Evolutionary conservation across 2,888 invertebrate species (phyloP).

Genomic region (Limulus polyphemus): DNA sequence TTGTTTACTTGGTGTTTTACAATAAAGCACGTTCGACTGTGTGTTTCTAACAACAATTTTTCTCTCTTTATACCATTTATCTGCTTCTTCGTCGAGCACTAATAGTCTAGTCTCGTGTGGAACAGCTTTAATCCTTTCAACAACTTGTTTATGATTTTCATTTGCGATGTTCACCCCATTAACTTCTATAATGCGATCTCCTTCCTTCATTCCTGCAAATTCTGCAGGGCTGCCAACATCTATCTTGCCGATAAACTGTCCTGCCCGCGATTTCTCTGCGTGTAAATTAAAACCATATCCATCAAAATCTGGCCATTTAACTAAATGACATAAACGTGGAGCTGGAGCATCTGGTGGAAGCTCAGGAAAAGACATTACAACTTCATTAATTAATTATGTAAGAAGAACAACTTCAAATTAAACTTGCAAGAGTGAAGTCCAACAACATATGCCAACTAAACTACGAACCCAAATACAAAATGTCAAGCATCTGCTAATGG

Average conservation of each 20-base stretch:
- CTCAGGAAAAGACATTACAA: constrained; percentile 1
- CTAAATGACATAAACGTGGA: constrained; percentile 69
- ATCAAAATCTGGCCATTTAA: constrained; percentile 79
- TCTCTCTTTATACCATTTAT: constrained; percentile 52
- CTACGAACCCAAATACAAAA: too few relatives aligned
- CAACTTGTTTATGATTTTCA: constrained; percentile 82
- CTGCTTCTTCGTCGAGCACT: constrained; percentile 63
- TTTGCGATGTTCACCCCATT: constrained; percentile 79
- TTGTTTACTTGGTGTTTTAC: constrained; percentile 22
- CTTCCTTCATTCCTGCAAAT: constrained; percentile 54
- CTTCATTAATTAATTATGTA: too few relatives aligned
- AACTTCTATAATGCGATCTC: constrained; percentile 84
- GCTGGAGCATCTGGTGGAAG: constrained; percentile 4
- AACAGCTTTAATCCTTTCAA: constrained; percentile 76
- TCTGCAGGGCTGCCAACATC: constrained; percentile 47
- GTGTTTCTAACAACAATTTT: constrained; percentile 43
- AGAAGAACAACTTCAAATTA: too few relatives aligned
- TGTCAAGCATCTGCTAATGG: too few relatives aligned
- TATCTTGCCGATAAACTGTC: constrained; percentile 91
- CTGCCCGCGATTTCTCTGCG: constrained; percentile 85
- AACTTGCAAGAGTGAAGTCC: too few relatives aligned
- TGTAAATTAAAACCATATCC: constrained; percentile 97
- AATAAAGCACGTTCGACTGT: constrained; percentile 40
- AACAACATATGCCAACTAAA: too few relatives aligned
- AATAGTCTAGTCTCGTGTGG: constrained; percentile 72